Evolutionary conservation across 1,140 invertebrate genomes (phyloP).

Genomic region (Drosophila ambigua): DNA sequence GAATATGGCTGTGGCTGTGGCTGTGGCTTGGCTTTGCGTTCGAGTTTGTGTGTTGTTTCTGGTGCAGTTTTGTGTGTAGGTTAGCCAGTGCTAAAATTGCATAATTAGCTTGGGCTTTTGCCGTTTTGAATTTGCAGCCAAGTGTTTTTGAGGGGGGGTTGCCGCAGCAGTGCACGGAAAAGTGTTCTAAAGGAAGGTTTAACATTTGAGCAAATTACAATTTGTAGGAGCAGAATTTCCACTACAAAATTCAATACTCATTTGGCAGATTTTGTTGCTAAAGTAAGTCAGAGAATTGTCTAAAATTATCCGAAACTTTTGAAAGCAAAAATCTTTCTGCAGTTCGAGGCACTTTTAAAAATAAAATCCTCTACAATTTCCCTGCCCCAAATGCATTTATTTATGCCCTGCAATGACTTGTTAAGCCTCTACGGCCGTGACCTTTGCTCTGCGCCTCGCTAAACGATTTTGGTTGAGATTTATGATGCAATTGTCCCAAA

Average conservation of each 20-base stretch:
- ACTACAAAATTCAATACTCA: too few species aligned
- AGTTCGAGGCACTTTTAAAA: too few species aligned
- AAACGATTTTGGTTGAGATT: conserved; percentile 67
- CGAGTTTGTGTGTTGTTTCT: neutral
- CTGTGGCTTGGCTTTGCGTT: conserved; percentile 1
- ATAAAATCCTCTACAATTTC: too few species aligned
- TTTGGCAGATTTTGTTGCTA: too few species aligned
- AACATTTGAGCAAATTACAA: too few species aligned
- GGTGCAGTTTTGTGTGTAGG: conserved; percentile 43
- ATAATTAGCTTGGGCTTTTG: conserved; percentile 63
- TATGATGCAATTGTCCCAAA: conserved; percentile 68
- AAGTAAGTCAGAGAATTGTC: too few species aligned
- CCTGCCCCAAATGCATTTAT: too few species aligned
- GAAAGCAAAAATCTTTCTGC: too few species aligned
- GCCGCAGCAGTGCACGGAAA: neutral
- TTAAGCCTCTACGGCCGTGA: conserved; percentile 5
- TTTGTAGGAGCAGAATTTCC: too few species aligned
- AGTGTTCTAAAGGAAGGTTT: neutral
- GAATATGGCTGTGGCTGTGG: conserved; percentile 44
- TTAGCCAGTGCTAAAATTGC: conserved; percentile 69
- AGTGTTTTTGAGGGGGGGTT: conserved; percentile 29
- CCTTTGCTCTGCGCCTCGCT: conserved; percentile 43
- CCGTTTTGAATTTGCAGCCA: conserved; percentile 35
- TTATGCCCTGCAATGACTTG: neutral
- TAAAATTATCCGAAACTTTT: too few species aligned